Evolutionary conservation across 2,113 vertebrate species (phyloP).

Genomic region (Atlantisia rogersi): DNA sequence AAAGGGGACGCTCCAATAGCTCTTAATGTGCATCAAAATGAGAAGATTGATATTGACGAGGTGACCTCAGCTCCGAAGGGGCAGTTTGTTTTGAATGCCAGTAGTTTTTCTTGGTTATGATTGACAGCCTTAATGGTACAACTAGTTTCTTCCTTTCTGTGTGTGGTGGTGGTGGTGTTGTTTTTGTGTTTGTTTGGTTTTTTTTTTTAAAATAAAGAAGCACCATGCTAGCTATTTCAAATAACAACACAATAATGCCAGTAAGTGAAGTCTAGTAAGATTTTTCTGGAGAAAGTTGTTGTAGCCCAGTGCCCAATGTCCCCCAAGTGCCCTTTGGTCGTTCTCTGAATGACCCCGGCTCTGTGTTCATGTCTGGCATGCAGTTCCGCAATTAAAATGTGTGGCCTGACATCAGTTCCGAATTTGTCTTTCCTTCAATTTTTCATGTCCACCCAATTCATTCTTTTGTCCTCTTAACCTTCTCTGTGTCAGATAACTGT

Average conservation of each 20-base stretch:
- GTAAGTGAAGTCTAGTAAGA: neutral
- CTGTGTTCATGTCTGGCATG: conserved; percentile 41
- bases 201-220: neutral
- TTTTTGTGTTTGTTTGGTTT: too few species aligned
- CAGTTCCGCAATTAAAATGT: conserved; percentile 65
- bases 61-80: conserved; percentile 13
- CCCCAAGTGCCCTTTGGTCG: conserved; percentile 12
- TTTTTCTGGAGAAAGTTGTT: neutral
- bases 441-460: conserved; percentile 61
- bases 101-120: conserved; percentile 12
- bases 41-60: conserved; percentile 60
- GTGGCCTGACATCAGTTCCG: conserved; percentile 66
- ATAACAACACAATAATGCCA: neutral
- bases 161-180: too few species aligned
- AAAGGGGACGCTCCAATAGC: conserved; percentile 38
- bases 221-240: neutral
- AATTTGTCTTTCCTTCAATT: conserved; percentile 58
- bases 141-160: neutral
- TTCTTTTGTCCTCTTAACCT: conserved; percentile 52
- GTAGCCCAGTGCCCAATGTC: neutral
- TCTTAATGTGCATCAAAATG: conserved; percentile 38
- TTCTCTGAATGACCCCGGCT: conserved; percentile 34
- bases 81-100: conserved; percentile 50
- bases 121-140: neutral
- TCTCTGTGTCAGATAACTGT: neutral